These are phyloP conservation scores for Atherinosoma microstoma DNA, from an alignment of 2,797 vertebrate genomes.

Conservation along the genomic window DNA sequence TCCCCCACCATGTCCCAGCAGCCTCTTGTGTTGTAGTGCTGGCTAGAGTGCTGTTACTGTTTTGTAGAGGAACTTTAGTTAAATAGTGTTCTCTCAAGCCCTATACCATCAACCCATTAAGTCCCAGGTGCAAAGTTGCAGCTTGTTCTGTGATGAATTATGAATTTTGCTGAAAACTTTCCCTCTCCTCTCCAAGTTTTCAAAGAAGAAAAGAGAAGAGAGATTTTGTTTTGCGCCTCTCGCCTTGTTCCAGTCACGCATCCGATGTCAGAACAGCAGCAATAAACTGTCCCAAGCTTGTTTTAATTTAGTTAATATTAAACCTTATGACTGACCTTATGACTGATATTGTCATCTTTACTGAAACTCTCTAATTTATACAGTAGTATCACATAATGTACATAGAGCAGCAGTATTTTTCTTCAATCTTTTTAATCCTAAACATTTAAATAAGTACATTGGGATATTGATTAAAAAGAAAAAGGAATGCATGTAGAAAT, in stretches of 20 bases:
- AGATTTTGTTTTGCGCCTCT: too few relatives aligned
- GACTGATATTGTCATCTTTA: not conserved
- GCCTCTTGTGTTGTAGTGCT: slow-evolving; percentile 24
- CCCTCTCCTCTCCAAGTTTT: slow-evolving; percentile 12
- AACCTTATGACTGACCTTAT: not conserved
- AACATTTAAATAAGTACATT: too few relatives aligned
- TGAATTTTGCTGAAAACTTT: slow-evolving; percentile 40
- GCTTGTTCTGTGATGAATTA: slow-evolving; percentile 43
- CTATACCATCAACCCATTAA: slow-evolving; percentile 16
- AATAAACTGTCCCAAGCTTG: not conserved
- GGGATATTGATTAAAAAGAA: too few relatives aligned
- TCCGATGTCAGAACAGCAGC: too few relatives aligned
- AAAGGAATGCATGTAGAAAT: too few relatives aligned
- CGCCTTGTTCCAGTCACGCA: too few relatives aligned
- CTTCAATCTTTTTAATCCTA: not conserved
- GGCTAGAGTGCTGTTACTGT: slow-evolving; percentile 23
- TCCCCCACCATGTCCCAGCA: slow-evolving; percentile 16
- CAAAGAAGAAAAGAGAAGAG: not conserved
- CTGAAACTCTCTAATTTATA: not conserved
- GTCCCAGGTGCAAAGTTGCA: slow-evolving; percentile 44
- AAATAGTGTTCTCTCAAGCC: slow-evolving; percentile 34
- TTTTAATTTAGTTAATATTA: not conserved
- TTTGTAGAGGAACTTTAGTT: slow-evolving; percentile 24
- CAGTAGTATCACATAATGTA: not conserved
- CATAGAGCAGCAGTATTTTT: not conserved